Conservation (phyloP, 2,888 invertebrate species). For the Phortica magna region DNA sequence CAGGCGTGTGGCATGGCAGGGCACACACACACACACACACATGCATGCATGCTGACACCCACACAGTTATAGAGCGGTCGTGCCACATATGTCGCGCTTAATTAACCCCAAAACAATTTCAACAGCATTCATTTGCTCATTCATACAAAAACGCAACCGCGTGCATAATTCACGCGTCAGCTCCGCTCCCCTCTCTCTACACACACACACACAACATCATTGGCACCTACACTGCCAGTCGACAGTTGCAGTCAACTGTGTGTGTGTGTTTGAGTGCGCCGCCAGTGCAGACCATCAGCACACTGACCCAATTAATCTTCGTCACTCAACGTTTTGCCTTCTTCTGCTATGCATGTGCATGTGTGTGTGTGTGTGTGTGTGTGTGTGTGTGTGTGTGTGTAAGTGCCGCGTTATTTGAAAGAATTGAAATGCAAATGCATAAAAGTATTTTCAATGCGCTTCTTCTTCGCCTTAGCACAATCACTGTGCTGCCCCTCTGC, state of each 20-base stretch:
- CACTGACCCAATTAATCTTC: conserved; percentile 73
- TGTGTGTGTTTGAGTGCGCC: neutral
- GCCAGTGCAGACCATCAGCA: conserved; percentile 40
- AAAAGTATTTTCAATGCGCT: neutral
- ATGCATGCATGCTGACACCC: conserved; percentile 24
- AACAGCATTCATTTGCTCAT: conserved; percentile 40
- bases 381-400: conserved; percentile 40
- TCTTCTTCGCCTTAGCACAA: neutral
- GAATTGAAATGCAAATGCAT: neutral
- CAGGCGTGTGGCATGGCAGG: conserved; percentile 42
- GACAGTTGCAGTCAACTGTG: neutral
- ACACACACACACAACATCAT: neutral
- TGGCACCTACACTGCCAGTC: conserved; percentile 14
- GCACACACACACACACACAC: conserved; percentile 29
- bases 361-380: neutral
- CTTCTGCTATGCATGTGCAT: conserved; percentile 49
- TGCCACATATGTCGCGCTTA: conserved; percentile 71
- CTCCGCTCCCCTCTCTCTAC: neutral
- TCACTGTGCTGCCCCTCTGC: neutral
- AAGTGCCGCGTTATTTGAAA: conserved; percentile 51
- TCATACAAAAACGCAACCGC: conserved; percentile 24
- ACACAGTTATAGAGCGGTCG: conserved; percentile 40
- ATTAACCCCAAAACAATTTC: conserved; percentile 72
- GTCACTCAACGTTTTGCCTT: conserved; percentile 53
- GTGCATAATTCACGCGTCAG: conserved; percentile 37